phyloP scores from a whole-genome alignment of 2,888 invertebrate genomes.

The Pachliopta kotzebuea region DNA sequence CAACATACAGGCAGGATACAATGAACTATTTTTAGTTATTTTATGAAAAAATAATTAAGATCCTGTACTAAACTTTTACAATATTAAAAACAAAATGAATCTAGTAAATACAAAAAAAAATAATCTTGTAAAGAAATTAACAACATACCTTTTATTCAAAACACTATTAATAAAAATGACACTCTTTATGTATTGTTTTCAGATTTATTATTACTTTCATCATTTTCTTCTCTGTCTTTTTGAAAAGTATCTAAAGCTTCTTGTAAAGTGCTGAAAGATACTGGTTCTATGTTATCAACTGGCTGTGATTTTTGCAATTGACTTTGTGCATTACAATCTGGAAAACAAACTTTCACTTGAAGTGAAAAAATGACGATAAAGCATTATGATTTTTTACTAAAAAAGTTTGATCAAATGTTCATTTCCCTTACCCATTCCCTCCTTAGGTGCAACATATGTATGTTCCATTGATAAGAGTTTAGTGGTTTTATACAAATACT shows the following conservation, averaged over 20 bases:
- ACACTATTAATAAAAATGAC: not conserved
- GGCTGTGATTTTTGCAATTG: constrained; percentile 35
- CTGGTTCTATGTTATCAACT: constrained; percentile 48
- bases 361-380: not conserved
- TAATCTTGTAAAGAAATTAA: not conserved
- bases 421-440: constrained; percentile 49
- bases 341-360: constrained; percentile 3
- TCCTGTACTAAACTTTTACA: too few species aligned
- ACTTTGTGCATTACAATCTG: constrained; percentile 46
- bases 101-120: too few species aligned
- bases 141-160: not conserved
- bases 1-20: too few species aligned
- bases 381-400: not conserved
- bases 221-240: constrained; percentile 37
- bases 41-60: too few species aligned
- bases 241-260: constrained; percentile 62
- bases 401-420: too few species aligned
- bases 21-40: too few species aligned
- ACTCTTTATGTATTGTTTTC: constrained; percentile 9
- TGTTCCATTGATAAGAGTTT: constrained; percentile 85
- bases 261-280: constrained; percentile 54
- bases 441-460: constrained; percentile 80
- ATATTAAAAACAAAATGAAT: too few species aligned
- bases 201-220: constrained; percentile 12
- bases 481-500: constrained; percentile 82